A percentile compares a stretch with the other conserved stretches of the same genome.
Conservation (phyloP, 1,140 invertebrate species). For the Ips nitidus region DNA sequence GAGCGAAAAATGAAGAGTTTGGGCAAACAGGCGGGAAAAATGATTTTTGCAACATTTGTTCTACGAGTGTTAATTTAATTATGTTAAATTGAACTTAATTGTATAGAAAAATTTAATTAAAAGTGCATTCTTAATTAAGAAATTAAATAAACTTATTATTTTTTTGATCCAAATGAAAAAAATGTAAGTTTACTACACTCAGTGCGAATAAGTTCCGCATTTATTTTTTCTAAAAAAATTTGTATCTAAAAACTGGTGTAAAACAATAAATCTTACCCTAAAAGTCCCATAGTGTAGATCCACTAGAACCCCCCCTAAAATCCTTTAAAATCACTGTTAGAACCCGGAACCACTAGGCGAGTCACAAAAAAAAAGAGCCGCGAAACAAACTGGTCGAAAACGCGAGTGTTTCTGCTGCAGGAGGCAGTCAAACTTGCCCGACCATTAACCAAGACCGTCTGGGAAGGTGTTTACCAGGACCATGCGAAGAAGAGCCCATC, state of each 20-base stretch:
- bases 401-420: not conserved
- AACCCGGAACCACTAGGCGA: slow-evolving; percentile 1
- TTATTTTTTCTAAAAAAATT: not conserved
- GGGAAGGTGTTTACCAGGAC: slow-evolving; percentile 5
- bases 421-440: slow-evolving; percentile 6
- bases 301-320: not conserved
- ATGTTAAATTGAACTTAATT: no score
- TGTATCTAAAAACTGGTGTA: not conserved
- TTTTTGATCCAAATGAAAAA: no score
- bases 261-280: slow-evolving; percentile 13
- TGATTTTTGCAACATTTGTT: no score
- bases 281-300: slow-evolving; percentile 2
- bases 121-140: no score
- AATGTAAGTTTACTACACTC: no score
- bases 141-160: no score
- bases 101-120: no score
- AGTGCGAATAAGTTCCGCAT: no score
- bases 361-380: not conserved
- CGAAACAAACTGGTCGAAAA: not conserved
- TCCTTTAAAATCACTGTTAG: not conserved
- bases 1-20: no score
- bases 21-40: no score
- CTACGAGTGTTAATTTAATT: no score
- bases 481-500: slow-evolving; percentile 25
- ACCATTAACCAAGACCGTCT: slow-evolving; percentile 29